A percentile compares a stretch with the other conserved stretches of the same genome.
These are phyloP conservation scores for Nycticryphes semicollaris DNA, from an alignment of 2,113 vertebrate species.

Conservation along the genomic window DNA sequence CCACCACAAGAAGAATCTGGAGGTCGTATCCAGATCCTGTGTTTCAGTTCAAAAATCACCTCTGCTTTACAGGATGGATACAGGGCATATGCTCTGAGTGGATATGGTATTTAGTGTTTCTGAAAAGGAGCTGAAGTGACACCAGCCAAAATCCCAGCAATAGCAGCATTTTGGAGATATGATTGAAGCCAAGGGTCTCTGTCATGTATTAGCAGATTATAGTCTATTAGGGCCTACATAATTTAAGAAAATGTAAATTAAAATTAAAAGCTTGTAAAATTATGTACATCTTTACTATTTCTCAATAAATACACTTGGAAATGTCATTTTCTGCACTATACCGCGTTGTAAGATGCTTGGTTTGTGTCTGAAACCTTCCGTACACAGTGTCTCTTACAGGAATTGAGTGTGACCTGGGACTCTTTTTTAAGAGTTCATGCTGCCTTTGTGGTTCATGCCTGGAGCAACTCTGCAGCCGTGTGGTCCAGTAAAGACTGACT, in stretches of 20 bases:
- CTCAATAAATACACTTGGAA: conserved; percentile 83
- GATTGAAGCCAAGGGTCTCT: conserved; percentile 72
- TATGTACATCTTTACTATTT: conserved; percentile 83
- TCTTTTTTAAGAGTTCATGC: fast-evolving
- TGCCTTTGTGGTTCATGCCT: not conserved
- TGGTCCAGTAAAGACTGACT: not conserved
- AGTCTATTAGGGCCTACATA: conserved; percentile 75
- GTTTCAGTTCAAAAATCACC: conserved; percentile 15
- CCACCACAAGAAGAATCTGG: fast-evolving
- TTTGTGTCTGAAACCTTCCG: not conserved
- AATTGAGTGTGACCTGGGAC: not conserved
- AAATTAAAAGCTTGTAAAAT: conserved; percentile 83
- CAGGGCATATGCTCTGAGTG: conserved; percentile 32
- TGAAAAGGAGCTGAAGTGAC: conserved; percentile 62
- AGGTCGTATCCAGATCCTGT: not conserved
- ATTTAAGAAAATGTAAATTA: conserved; percentile 85
- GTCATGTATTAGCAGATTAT: conserved; percentile 72
- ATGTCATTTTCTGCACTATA: conserved; percentile 72
- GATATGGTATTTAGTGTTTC: conserved; percentile 68
- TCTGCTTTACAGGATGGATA: conserved; percentile 27
- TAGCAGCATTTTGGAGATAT: conserved; percentile 56
- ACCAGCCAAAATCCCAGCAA: conserved; percentile 72
- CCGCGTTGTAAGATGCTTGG: conserved; percentile 38
- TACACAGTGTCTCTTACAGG: not conserved
- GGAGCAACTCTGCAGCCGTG: not conserved